A percentile compares a stretch with the other conserved stretches of the same genome.
Conservation (phyloP, 2,888 invertebrate species). For the Halictus quadricinctus region DNA sequence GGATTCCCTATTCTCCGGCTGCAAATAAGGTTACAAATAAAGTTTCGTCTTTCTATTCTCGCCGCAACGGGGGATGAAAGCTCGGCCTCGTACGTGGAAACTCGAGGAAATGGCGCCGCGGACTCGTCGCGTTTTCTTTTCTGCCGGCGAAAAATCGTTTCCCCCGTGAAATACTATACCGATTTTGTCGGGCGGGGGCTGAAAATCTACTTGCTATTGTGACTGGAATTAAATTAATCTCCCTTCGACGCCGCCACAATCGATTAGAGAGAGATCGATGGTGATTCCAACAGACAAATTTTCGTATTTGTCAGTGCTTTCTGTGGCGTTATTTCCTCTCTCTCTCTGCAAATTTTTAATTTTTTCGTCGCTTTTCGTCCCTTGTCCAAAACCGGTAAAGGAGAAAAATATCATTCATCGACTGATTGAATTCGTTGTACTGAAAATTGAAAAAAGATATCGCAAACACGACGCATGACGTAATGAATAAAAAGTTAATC, state of each 20-base stretch:
- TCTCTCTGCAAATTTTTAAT: too few relatives aligned
- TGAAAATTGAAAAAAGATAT: background rate
- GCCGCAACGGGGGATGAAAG: conserved; percentile 21
- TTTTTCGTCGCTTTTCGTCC: too few relatives aligned
- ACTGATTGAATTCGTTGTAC: background rate
- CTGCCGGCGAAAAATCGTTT: conserved; percentile 56
- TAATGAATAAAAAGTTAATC: background rate
- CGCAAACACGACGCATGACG: background rate
- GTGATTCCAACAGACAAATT: too few relatives aligned
- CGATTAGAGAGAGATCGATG: background rate
- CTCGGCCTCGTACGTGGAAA: conserved; percentile 30
- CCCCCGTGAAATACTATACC: conserved; percentile 25
- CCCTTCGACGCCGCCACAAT: background rate
- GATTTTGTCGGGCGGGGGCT: background rate
- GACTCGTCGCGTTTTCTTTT: conserved; percentile 17
- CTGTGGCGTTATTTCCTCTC: too few relatives aligned
- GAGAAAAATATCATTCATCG: too few relatives aligned
- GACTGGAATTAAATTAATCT: background rate
- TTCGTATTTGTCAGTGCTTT: background rate
- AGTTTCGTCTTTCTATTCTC: conserved; percentile 60
- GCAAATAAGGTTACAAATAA: conserved; percentile 59
- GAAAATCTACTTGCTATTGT: background rate
- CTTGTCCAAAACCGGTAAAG: too few relatives aligned
- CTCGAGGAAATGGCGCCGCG: conserved; percentile 16
- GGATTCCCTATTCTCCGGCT: conserved; percentile 32